Base-by-base conservation (phyloP, 1,140 invertebrate genomes). In the Platyura marginata region DNA sequence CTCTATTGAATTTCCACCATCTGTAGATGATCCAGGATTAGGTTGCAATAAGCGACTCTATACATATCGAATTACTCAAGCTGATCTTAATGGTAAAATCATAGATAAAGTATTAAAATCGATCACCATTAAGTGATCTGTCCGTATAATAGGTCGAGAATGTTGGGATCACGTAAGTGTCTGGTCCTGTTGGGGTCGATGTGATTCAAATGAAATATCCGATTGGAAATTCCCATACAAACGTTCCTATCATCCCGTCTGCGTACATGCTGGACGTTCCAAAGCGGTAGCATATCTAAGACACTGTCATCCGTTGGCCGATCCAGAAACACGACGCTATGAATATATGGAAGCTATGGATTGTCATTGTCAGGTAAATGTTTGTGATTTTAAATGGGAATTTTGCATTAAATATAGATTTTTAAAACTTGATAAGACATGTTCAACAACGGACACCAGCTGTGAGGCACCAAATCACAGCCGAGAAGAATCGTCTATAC, bases 151-250 rank as follows among this genome's bases (percentile, higher is more conserved):
- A 21, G 76, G 79, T 0, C 64, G 70, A 34, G 61, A 68, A 18
- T 85, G 81, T 51, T 78, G 73, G 69, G 83, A 81, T 49, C 64
- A 70, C 19, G 66, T 86, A 3, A 74, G 71, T 21, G 79, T 84
- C 2, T 70, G 71, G 60, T 78, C 79, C 0, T 88, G 84, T 53
- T 85, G 80, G 79, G 84, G 84, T 42, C 70, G 81, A 22, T 89
- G 84, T 48, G 75, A 83, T 52, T 84, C 82, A 0, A 80, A 79
- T 51, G 84, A 88, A 72, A 82, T 87, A 43, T 76, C 80, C 0
- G 83, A 89, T 59, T 89, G 79, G 74, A 71, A 81, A 53, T 87
- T 88, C 57, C 86, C 86, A 0, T 89, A 76, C 54, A 89, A 87
- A 57, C 70, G 75, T 25, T 83, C 81, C 3, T 71, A 75, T 48